Evolutionary conservation across 2,888 invertebrate genomes (phyloP).

Genomic region (Ectemnius lituratus): DNA sequence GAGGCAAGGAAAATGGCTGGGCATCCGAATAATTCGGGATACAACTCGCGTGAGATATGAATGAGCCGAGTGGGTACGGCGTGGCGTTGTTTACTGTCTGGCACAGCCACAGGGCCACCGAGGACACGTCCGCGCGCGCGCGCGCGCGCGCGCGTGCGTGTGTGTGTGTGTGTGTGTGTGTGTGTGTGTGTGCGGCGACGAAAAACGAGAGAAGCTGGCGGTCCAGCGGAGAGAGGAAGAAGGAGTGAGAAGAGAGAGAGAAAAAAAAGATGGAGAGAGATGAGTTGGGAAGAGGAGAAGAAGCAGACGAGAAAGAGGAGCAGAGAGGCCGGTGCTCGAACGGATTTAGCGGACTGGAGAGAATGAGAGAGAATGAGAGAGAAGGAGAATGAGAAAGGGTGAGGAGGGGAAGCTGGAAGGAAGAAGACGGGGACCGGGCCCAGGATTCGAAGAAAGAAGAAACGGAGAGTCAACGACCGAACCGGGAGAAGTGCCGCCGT

Average conservation of each 20-base stretch:
- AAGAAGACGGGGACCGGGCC: slow-evolving; percentile 65
- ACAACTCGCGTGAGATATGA: slow-evolving; percentile 63
- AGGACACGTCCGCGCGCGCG: background rate
- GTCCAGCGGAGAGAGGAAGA: slow-evolving; percentile 15
- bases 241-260: slow-evolving; percentile 14
- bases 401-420: slow-evolving; percentile 58
- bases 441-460: slow-evolving; percentile 75
- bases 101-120: slow-evolving; percentile 35
- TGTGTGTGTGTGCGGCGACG: slow-evolving; percentile 23
- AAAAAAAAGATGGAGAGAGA: slow-evolving; percentile 3
- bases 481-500: slow-evolving; percentile 61
- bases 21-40: slow-evolving; percentile 64
- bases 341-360: slow-evolving; percentile 42
- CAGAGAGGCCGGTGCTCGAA: slow-evolving; percentile 19
- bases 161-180: too few relatives aligned
- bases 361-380: slow-evolving; percentile 30
- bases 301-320: slow-evolving; percentile 11
- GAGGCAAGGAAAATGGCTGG: slow-evolving; percentile 32
- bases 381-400: slow-evolving; percentile 37
- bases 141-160: too few relatives aligned
- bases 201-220: slow-evolving; percentile 45
- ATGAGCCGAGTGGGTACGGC: slow-evolving; percentile 62
- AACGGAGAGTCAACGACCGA: slow-evolving; percentile 74
- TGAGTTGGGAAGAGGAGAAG: too few relatives aligned
- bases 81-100: slow-evolving; percentile 73